phyloP scores from a whole-genome alignment of 2,888 invertebrate genomes.

The Eristalis pertinax region DNA sequence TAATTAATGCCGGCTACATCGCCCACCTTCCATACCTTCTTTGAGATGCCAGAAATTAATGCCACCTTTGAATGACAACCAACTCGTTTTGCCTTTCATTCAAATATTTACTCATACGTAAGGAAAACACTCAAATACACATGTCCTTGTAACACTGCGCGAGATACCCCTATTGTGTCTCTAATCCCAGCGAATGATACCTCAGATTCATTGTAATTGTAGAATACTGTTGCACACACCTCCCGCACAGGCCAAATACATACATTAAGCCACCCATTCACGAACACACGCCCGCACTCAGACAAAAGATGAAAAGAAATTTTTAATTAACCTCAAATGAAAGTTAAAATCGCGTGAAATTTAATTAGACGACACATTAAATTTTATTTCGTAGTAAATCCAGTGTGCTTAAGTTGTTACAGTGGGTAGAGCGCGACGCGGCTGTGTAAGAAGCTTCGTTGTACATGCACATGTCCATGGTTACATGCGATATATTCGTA shows the following conservation, averaged over 20 bases:
- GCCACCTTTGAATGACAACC: not conserved
- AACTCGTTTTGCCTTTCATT: not conserved
- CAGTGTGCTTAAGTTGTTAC: conserved; percentile 29
- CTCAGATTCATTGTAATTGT: conserved; percentile 7
- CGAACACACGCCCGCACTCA: not conserved
- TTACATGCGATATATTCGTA: not conserved
- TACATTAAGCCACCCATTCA: conserved; percentile 13
- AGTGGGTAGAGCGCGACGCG: not conserved
- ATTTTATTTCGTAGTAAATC: conserved; percentile 56
- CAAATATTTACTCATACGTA: not conserved
- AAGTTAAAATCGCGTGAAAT: conserved; percentile 54
- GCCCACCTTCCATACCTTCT: not conserved
- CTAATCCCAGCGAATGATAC: conserved; percentile 1
- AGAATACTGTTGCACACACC: conserved; percentile 9
- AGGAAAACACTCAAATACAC: not conserved
- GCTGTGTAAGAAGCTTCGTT: not conserved
- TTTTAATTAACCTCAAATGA: conserved; percentile 51
- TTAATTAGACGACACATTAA: conserved; percentile 58
- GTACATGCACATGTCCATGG: conserved; percentile 2
- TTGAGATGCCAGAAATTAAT: not conserved
- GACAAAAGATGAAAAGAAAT: conserved; percentile 50
- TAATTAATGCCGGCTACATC: not conserved
- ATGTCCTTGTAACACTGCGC: not conserved
- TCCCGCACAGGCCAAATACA: not conserved
- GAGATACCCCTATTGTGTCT: not conserved